A percentile compares a stretch with the other conserved stretches of the same genome.
These are phyloP conservation scores for Silvanus unidentatus DNA, from an alignment of 2,888 invertebrate genomes.

Conservation along the genomic window DNA sequence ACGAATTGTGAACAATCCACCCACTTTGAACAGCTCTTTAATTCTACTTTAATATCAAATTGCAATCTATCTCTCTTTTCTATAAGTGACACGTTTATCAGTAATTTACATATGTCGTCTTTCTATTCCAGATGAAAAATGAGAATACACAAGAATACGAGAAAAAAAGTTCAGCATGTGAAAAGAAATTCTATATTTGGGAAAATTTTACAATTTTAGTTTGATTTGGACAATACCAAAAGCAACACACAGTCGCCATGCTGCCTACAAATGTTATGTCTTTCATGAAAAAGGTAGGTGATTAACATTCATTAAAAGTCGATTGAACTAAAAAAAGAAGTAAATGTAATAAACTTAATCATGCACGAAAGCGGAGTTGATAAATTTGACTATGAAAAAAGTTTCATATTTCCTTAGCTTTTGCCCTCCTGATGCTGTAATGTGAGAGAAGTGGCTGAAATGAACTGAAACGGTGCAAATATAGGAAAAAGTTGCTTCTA, in stretches of 20 bases:
- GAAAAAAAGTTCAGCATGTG: conserved; percentile 20
- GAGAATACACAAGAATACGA: conserved; percentile 19
- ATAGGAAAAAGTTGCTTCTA: too few species aligned
- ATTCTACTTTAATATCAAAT: too few species aligned
- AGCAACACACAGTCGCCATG: conserved; percentile 55
- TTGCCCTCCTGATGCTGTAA: too few species aligned
- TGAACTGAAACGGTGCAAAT: too few species aligned
- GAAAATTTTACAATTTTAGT: conserved; percentile 1
- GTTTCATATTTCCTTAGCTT: too few species aligned
- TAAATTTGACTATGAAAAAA: too few species aligned
- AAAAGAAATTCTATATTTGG: conserved; percentile 9
- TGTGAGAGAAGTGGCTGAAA: too few species aligned
- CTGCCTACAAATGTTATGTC: conserved; percentile 87
- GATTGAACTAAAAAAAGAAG: neutral
- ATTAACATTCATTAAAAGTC: too few species aligned
- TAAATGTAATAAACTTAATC: conserved; percentile 1
- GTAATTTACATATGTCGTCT: neutral
- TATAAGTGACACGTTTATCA: too few species aligned
- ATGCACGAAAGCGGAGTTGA: neutral
- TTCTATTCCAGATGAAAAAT: conserved; percentile 23
- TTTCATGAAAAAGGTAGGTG: conserved; percentile 85
- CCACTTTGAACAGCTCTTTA: too few species aligned
- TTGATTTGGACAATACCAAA: conserved; percentile 13
- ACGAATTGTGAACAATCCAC: too few species aligned
- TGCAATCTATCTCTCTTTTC: too few species aligned